Base-by-base conservation (phyloP, 2,797 vertebrate genomes). In the Strix occidentalis region DNA sequence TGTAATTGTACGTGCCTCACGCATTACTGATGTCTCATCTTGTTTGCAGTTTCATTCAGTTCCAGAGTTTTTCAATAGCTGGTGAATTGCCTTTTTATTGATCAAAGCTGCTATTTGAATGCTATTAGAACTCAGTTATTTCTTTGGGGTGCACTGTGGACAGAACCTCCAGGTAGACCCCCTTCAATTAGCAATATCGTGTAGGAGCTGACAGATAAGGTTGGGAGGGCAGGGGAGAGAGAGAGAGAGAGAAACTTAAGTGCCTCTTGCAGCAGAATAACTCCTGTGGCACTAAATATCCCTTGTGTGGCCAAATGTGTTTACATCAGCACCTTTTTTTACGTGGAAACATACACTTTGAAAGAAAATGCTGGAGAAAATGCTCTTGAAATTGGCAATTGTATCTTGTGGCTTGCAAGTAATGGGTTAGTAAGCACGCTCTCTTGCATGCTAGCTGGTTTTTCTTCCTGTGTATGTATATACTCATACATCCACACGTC, bases 1-100 rank as follows among this genome's bases (percentile, higher is more conserved):
- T 93, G 96, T 97, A 65, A 82, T 68, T 95, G 90, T 95, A 41
- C 96, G 97, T 98, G 97, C 98, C 98, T 97, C 97, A 97, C 96
- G 95, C 97, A 88, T 96, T 94, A 95, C 94, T 33, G 74, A 13
- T 80, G 77, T 84, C 94, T 94, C 97, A 96, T 97, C 94, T 26
- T 54, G 81, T 97, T 85, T 29, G 56, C 88, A 17, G 78, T 86
- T 80, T 65, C 93, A 31, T 84, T 51, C 84, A 2, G 90, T 41
- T 37, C 65, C 95, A 35, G 69, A 61, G 84, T 58, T 16, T 48
- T 63, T 13, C 85, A 75, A 16, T 58, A 88, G 94, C 79, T 96
- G 82, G 53, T 84, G 53, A 70, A 16, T 25, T 83, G 70, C 87
- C 80, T 58, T 83, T 65, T 31, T 19, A 35, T 53, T 19, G 61